Evolutionary conservation across 2,888 invertebrate species (phyloP).

Genomic region (Andrena marginata): DNA sequence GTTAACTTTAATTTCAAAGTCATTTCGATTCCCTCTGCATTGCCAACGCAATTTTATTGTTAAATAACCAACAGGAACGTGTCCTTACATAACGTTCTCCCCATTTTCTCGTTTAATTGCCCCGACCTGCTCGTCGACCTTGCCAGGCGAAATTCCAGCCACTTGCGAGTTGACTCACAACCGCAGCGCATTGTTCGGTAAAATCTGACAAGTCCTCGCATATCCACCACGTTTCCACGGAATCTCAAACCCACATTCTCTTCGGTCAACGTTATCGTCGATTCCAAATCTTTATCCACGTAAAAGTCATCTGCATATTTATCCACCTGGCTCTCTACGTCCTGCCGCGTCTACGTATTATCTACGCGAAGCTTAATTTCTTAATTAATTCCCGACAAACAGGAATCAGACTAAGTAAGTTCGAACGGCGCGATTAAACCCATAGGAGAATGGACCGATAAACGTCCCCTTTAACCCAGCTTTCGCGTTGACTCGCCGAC

Average conservation of each 20-base stretch:
- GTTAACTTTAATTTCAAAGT: too few relatives aligned
- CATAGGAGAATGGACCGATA: background rate
- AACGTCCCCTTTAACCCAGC: conserved; percentile 30
- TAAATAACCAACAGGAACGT: background rate
- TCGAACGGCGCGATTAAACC: too few relatives aligned
- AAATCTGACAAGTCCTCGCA: conserved; percentile 31
- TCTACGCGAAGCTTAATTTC: too few relatives aligned
- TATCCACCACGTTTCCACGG: conserved; percentile 35
- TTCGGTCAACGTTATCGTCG: conserved; percentile 55
- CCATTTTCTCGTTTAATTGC: background rate
- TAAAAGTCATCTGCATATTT: conserved; percentile 7
- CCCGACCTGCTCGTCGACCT: conserved; percentile 8
- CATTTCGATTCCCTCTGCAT: too few relatives aligned
- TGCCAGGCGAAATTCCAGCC: conserved; percentile 4
- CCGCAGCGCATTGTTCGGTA: conserved; percentile 13
- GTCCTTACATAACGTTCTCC: background rate
- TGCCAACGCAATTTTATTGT: background rate
- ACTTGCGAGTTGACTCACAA: conserved; percentile 11
- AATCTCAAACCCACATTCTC: conserved; percentile 36
- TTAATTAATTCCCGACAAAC: too few relatives aligned
- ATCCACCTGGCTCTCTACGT: background rate
- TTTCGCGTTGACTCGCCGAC: conserved; percentile 30
- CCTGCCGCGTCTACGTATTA: too few relatives aligned
- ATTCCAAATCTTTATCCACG: conserved; percentile 27
- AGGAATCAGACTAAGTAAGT: too few relatives aligned